phyloP scores from a whole-genome alignment of 2,797 vertebrate genomes.

The Aldrovandia affinis region DNA sequence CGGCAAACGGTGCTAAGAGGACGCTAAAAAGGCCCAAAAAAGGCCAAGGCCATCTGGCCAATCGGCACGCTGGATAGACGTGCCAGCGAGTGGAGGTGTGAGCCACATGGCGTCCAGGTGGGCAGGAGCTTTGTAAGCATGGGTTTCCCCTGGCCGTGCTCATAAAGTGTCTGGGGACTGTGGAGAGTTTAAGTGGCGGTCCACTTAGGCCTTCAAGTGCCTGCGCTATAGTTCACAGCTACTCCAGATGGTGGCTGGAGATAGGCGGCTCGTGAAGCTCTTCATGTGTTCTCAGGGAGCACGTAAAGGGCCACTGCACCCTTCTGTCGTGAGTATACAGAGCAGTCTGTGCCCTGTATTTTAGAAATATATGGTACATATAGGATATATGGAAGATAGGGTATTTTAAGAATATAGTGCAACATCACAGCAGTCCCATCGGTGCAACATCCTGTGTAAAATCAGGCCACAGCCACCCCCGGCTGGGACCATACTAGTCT shows the following conservation, averaged over 20 bases:
- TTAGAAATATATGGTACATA: no score
- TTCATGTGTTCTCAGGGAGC: neutral
- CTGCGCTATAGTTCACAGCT: slow-evolving; percentile 54
- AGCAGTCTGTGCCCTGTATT: neutral
- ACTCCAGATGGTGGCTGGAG: slow-evolving; percentile 61
- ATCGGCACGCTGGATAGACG: slow-evolving; percentile 30
- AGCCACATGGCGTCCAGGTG: slow-evolving; percentile 67
- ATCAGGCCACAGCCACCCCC: no score
- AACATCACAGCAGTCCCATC: no score
- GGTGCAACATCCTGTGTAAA: no score
- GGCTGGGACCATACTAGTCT: no score
- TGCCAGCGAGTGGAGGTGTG: slow-evolving; percentile 62
- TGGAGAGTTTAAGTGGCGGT: slow-evolving; percentile 64
- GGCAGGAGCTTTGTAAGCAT: slow-evolving; percentile 4
- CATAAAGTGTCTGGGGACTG: slow-evolving; percentile 39
- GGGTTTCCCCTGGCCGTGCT: neutral
- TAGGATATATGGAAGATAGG: no score
- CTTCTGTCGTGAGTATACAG: neutral
- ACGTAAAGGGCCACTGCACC: no score
- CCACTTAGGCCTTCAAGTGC: slow-evolving; percentile 72
- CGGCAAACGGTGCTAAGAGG: neutral
- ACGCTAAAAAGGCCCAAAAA: neutral
- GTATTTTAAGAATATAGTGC: no score
- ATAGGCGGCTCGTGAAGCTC: slow-evolving; percentile 48
- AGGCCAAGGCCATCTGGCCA: neutral